These are phyloP conservation scores for Philopotamus ludificatus DNA, from an alignment of 1,140 invertebrate genomes.

Conservation along the genomic window DNA sequence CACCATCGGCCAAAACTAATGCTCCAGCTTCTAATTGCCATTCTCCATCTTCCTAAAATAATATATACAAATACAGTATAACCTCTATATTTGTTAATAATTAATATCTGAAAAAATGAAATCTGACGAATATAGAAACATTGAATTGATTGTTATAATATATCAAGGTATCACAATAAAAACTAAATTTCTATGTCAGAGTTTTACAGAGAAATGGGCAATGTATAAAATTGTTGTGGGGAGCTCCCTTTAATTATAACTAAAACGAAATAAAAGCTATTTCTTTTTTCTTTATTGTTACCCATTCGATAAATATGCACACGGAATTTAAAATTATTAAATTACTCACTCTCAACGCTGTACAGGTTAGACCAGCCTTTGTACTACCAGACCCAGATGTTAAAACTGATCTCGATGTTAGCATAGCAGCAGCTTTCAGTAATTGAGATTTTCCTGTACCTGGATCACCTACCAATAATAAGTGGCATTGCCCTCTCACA, in stretches of 20 bases:
- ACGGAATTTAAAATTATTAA: not conserved
- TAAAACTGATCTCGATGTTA: constrained; percentile 75
- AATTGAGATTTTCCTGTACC: constrained; percentile 87
- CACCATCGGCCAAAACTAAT: constrained; percentile 80
- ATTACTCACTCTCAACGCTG: constrained; percentile 71
- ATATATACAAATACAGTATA: not conserved
- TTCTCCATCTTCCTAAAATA: constrained; percentile 70
- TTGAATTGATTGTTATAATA: no score
- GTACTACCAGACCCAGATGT: constrained; percentile 87
- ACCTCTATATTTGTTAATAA: no score
- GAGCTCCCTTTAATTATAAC: no score
- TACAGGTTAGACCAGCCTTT: constrained; percentile 84
- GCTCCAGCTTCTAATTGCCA: constrained; percentile 89
- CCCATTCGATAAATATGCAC: not conserved
- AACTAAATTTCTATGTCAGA: no score
- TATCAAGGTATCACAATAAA: no score
- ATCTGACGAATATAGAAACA: no score
- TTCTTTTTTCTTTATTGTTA: no score
- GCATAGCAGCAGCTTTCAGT: constrained; percentile 71
- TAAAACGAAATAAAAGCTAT: no score
- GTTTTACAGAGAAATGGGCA: no score
- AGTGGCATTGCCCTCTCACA: constrained; percentile 76
- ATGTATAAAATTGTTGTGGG: no score
- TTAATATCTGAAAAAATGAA: no score
- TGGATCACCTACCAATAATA: constrained; percentile 88